Evolutionary conservation across 30 jellyfish, hydroid and myxozoan genomes (phyloP).

Genomic region (Clytia hemisphaerica): DNA sequence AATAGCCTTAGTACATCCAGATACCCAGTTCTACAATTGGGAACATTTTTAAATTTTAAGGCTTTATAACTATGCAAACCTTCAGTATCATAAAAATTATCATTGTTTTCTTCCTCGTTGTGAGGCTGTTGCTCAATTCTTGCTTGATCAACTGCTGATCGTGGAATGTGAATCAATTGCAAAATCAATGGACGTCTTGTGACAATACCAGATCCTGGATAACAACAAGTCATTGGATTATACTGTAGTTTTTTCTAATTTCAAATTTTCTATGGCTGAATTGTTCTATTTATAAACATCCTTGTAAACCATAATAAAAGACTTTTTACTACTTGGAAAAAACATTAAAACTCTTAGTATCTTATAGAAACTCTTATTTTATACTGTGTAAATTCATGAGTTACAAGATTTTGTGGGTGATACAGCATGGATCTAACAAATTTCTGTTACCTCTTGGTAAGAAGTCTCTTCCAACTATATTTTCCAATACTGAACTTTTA

Average conservation of each 20-base stretch:
- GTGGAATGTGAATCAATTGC: constrained; percentile 79
- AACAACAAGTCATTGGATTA: background rate
- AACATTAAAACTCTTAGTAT: no score
- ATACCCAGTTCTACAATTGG: no score
- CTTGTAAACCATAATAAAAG: no score
- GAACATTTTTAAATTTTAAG: no score
- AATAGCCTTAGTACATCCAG: no score
- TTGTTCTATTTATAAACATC: no score
- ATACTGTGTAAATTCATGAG: no score
- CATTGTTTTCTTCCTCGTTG: background rate
- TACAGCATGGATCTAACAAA: no score
- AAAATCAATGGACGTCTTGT: constrained; percentile 84
- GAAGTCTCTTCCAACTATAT: constrained; percentile 82
- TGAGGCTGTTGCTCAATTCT: background rate
- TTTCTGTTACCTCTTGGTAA: constrained; percentile 97
- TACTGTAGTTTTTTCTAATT: background rate
- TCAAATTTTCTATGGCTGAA: no score
- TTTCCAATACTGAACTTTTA: constrained; percentile 86
- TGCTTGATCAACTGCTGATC: background rate
- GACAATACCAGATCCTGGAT: constrained; percentile 83
- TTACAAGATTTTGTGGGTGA: no score
- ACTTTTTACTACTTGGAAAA: no score
- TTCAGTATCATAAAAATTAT: background rate
- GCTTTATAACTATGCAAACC: background rate
- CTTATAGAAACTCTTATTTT: no score